Evolutionary conservation across 2,888 invertebrate species (phyloP), one percentile per base, ranked within the genome.

Genomic region (Cheilosia scutellata): DNA sequence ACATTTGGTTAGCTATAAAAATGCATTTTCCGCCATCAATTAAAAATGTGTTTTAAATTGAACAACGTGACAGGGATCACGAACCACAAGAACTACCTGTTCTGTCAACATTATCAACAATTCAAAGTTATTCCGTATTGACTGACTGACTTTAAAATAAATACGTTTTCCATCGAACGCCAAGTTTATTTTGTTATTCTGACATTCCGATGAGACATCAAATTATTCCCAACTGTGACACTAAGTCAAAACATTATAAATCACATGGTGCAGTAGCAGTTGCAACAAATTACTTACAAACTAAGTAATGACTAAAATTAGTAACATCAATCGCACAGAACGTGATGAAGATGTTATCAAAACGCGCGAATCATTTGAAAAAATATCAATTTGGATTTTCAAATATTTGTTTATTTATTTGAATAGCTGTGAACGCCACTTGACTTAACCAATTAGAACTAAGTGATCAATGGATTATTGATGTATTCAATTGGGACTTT

Each of bases 381-480:
- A 11, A 6, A 44, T 13, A n/a, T 2, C 16, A 16, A 6, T 5
- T 44, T n/a, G 44, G 4, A 0, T 44, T 44, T 13, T 2, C 37
- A 65, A 65, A 53, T 66, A 63, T 49, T 63, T 63, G 40, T 40
- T 66, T 42, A n/a, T 66, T 55, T 40, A 31, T 55, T 66, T 20
- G 5, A 29, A 44, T 16, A 31, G 66, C 53, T 66, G 42, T 53
- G 11, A 66, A 42, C 42, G 40, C 53, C 53, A 66, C 66, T 66
- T 66, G 53, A 66, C 16, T 42, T 11, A 53, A 42, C 42, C 11
- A 16, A 42, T 66, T 53, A 55, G 29, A 31, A 51, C 7, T 16
- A 37, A 27, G 27, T 51, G 51, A 25, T 20, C 47, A 47, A 47
- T n/a, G 31, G n/a, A n/a, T 31, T 20, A 31, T 29, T 55, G 53